Evolutionary conservation across 2,888 invertebrate species (phyloP).

Genomic region (Pachycephus smyrnensis): DNA sequence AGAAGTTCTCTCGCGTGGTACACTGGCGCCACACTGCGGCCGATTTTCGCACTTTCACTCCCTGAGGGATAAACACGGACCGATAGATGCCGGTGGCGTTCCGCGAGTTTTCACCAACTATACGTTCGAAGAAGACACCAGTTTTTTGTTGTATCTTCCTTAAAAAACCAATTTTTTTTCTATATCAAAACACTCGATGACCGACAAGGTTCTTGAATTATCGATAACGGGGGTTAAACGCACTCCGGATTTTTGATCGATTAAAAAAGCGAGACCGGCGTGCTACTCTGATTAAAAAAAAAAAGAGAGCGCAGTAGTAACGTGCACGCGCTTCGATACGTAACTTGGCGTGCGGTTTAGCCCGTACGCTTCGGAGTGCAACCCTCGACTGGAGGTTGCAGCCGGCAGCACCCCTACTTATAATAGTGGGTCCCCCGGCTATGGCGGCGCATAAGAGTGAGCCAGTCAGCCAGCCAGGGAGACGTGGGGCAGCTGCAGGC

Average conservation of each 20-base stretch:
- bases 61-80: background rate
- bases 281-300: background rate
- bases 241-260: background rate
- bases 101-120: background rate
- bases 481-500: constrained; percentile 62
- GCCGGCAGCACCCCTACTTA: constrained; percentile 64
- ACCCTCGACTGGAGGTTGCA: constrained; percentile 66
- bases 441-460: constrained; percentile 49
- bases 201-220: background rate
- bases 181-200: background rate
- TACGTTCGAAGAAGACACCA: background rate
- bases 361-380: constrained; percentile 43
- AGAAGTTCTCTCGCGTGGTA: constrained; percentile 7
- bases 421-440: constrained; percentile 64
- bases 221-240: background rate
- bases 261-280: background rate
- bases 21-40: constrained; percentile 20
- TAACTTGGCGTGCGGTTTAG: background rate
- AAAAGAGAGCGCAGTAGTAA: background rate
- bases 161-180: background rate
- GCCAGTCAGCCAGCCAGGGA: constrained; percentile 12
- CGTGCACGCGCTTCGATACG: background rate
- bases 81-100: background rate
- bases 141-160: background rate
- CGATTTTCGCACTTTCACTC: constrained; percentile 12